Percentiles rank a stretch among this genome's conserved stretches.
Evolutionary conservation across 1,140 invertebrate species (phyloP).

Genomic region (Panonychus citri): DNA sequence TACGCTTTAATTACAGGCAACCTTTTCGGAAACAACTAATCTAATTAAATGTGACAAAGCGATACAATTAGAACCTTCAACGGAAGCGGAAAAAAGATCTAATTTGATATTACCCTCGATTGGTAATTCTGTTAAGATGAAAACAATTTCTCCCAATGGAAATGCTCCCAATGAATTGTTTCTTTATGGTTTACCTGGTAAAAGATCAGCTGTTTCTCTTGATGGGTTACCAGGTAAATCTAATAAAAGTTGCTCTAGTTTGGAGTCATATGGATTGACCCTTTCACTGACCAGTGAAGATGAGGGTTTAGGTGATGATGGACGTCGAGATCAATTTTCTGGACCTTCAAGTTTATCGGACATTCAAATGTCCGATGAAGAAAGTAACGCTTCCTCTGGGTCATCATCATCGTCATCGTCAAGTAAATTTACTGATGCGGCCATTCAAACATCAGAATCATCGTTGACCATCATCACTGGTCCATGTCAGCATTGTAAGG

Average conservation of each 20-base stretch:
- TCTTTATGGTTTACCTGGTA: no score
- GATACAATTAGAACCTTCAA: no score
- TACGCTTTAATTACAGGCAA: no score
- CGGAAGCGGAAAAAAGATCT: no score
- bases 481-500: not conserved
- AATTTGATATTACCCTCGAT: no score
- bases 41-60: no score
- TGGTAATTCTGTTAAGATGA: no score
- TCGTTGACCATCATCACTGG: not conserved
- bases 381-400: not conserved
- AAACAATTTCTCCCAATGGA: no score
- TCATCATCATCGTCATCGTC: not conserved
- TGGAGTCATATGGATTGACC: not conserved
- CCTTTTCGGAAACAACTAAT: no score
- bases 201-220: no score
- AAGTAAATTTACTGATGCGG: not conserved
- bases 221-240: no score
- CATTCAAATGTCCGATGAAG: conserved; percentile 5
- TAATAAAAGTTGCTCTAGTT: not conserved
- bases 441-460: not conserved
- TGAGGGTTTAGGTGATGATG: conserved; percentile 14
- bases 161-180: no score
- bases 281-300: conserved; percentile 13
- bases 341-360: conserved; percentile 13
- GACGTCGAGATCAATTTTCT: conserved; percentile 10